Conservation (phyloP, 37 sponge, comb jelly and placozoan genomes). For the Geodia barretti region DNA sequence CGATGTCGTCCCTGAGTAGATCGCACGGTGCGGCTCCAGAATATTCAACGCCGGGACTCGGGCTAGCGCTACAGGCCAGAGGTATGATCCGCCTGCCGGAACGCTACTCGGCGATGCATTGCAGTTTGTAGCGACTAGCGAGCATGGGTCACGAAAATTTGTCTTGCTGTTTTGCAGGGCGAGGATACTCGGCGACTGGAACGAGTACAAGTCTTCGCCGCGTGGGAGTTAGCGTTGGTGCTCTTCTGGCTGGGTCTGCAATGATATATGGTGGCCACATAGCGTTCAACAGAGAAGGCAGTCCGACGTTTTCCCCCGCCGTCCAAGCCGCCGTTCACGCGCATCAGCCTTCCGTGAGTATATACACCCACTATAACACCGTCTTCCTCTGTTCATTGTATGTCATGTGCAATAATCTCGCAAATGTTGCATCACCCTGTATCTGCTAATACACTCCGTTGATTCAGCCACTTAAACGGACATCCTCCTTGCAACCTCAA, state of each 20-base stretch:
- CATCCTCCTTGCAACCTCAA: not conserved
- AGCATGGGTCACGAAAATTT: no score
- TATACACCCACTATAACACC: no score
- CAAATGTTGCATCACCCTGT: not conserved
- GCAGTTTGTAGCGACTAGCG: no score
- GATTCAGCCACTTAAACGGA: no score
- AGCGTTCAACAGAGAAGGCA: not conserved
- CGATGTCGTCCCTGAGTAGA: no score
- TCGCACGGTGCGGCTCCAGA: not conserved
- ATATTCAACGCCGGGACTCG: not conserved
- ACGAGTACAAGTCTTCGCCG: not conserved
- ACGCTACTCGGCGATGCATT: no score
- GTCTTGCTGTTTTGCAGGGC: not conserved
- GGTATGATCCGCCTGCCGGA: no score
- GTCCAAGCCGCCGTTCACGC: not conserved
- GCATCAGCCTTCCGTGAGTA: constrained; percentile 25
- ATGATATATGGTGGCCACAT: not conserved
- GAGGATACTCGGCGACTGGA: not conserved
- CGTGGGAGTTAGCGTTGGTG: constrained; percentile 3
- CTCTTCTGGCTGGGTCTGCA: constrained; percentile 22
- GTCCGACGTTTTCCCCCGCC: not conserved
- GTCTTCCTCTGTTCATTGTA: no score
- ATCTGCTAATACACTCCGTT: not conserved
- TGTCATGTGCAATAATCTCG: no score
- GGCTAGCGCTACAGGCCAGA: not conserved